Conservation (phyloP, 1,140 invertebrate genomes). For the Zaprionus tsacasi region DNA sequence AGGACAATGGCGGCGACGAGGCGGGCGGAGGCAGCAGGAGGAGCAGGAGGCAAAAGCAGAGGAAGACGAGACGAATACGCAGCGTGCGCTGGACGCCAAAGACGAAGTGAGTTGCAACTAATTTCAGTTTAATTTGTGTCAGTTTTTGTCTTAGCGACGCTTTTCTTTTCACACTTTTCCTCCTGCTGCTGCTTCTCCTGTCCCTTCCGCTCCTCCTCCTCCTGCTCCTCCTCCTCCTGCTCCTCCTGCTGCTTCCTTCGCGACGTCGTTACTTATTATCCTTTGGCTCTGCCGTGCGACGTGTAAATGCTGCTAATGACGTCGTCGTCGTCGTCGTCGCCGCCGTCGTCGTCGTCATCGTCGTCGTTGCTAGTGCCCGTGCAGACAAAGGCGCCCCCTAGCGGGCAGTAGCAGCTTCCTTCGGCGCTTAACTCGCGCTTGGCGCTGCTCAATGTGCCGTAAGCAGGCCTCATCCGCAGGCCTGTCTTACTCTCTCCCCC, state of each 20-base stretch:
- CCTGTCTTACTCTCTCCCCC: background rate
- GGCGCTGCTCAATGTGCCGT: constrained; percentile 9
- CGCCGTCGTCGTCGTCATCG: constrained; percentile 47
- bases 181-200: background rate
- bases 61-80: background rate
- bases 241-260: background rate
- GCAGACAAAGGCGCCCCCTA: constrained; percentile 48
- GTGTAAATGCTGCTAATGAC: constrained; percentile 82
- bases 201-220: no score
- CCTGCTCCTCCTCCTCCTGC: constrained; percentile 10
- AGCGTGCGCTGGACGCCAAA: background rate
- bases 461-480: constrained; percentile 5
- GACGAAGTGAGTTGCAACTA: constrained; percentile 74
- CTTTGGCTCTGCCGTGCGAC: constrained; percentile 63
- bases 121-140: constrained; percentile 82
- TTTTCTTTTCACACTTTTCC: constrained; percentile 65
- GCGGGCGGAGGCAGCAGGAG: background rate
- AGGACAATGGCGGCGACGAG: background rate
- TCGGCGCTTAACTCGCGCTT: constrained; percentile 13
- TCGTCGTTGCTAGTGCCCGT: constrained; percentile 58
- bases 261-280: constrained; percentile 70
- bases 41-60: background rate
- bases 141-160: constrained; percentile 54
- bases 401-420: background rate
- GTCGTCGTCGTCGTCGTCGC: constrained; percentile 42